These are phyloP conservation scores for Ctena decussata DNA, from an alignment of 2,888 invertebrate genomes.

Conservation along the genomic window DNA sequence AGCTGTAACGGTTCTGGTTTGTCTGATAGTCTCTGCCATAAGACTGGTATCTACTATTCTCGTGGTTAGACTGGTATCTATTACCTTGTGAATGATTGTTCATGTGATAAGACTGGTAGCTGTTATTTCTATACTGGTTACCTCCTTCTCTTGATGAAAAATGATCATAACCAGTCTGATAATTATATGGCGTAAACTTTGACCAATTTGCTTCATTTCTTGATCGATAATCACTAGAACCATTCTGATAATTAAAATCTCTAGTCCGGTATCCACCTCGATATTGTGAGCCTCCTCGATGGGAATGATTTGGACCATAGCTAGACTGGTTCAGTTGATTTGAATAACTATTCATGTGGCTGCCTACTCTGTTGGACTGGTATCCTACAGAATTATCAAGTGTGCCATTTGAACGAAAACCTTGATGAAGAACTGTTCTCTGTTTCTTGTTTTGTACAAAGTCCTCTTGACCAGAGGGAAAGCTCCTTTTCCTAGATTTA, in stretches of 20 bases:
- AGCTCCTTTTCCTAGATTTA: too few species aligned
- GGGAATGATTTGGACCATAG: not conserved
- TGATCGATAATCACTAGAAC: not conserved
- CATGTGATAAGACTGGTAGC: not conserved
- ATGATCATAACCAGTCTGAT: not conserved
- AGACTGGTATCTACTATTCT: not conserved
- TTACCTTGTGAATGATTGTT: not conserved
- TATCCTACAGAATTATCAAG: not conserved
- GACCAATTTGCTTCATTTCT: not conserved
- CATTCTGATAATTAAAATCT: not conserved
- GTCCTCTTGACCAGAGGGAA: too few species aligned
- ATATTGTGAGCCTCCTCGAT: not conserved
- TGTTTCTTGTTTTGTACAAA: too few species aligned
- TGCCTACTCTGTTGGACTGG: not conserved
- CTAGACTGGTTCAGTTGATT: not conserved
- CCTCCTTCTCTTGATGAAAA: not conserved
- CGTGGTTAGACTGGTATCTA: too few species aligned
- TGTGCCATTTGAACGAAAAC: too few species aligned
- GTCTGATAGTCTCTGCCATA: not conserved
- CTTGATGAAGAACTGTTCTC: too few species aligned
- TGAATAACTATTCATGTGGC: not conserved
- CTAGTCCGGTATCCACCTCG: not conserved
- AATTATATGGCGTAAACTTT: not conserved
- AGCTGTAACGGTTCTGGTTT: not conserved
- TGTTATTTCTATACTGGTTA: not conserved